Conservation (phyloP, 1,140 invertebrate species). For the Lerema accius region DNA sequence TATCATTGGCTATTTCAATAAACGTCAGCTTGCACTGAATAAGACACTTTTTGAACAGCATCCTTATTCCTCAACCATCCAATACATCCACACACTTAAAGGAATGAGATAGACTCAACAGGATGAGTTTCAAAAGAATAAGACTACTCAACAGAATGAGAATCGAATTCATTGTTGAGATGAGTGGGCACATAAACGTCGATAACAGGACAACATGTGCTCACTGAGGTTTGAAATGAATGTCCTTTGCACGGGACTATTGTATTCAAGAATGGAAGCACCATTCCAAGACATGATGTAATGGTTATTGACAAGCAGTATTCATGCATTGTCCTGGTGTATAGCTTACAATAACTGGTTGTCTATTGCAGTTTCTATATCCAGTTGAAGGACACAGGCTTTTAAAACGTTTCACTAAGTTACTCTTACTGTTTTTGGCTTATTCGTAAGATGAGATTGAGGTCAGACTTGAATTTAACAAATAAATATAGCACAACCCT, state of each 20-base stretch:
- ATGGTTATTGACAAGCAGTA: constrained; percentile 20
- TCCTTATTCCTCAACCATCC: no score
- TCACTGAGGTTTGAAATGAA: constrained; percentile 21
- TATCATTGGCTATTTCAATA: no score
- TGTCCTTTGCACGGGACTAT: constrained; percentile 24
- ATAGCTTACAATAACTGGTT: no score
- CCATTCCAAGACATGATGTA: not conserved
- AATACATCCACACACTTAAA: not conserved
- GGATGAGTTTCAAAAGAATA: not conserved
- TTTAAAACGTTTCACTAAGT: no score
- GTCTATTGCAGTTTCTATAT: not conserved
- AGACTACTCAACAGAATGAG: constrained; percentile 15
- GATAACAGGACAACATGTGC: constrained; percentile 18
- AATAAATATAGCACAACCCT: no score
- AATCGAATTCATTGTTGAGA: constrained; percentile 21
- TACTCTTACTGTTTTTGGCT: no score
- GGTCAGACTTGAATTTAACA: no score
- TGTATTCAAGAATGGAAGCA: constrained; percentile 15
- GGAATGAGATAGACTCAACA: constrained; percentile 14
- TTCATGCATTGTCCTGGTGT: not conserved
- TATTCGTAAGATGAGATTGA: no score
- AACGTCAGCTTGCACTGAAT: no score
- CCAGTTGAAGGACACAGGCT: no score
- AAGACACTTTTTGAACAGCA: no score
- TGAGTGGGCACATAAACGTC: constrained; percentile 5